Conservation (phyloP, 1,140 invertebrate species). For the Leucophenga varia region DNA sequence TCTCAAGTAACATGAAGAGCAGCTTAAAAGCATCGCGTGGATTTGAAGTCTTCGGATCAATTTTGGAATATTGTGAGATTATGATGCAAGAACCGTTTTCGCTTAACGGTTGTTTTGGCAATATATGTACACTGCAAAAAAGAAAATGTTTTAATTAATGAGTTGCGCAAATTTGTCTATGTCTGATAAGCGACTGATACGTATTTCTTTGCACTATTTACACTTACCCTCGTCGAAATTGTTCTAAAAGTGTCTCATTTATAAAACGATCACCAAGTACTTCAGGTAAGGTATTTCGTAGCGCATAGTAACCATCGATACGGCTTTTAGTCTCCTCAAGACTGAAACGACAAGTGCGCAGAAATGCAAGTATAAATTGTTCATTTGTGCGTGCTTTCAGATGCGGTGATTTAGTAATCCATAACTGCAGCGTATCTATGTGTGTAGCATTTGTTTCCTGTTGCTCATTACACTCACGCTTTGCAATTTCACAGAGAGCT, state of each 20-base stretch:
- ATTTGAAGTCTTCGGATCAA: conserved; percentile 38
- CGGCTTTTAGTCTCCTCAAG: conserved; percentile 66
- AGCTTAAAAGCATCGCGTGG: conserved; percentile 43
- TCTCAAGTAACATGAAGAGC: conserved; percentile 27
- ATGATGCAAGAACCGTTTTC: conserved; percentile 31
- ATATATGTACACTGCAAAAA: conserved; percentile 41
- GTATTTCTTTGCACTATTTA: not conserved
- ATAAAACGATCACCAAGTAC: conserved; percentile 50
- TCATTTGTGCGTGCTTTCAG: conserved; percentile 59
- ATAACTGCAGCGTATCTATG: conserved; percentile 60
- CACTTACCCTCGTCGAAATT: conserved; percentile 59
- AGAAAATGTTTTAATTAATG: conserved; percentile 4
- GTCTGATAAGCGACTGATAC: not conserved
- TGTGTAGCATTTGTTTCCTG: conserved; percentile 57
- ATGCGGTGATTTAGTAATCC: conserved; percentile 66
- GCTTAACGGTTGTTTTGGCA: conserved; percentile 27
- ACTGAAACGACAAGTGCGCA: conserved; percentile 69
- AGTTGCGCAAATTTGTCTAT: not conserved
- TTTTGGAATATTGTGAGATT: conserved; percentile 41
- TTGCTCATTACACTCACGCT: conserved; percentile 63
- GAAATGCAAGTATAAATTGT: conserved; percentile 62
- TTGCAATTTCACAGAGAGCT: conserved; percentile 45
- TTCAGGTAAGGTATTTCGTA: conserved; percentile 63
- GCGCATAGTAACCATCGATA: conserved; percentile 65
- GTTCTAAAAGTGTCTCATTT: conserved; percentile 46